These are phyloP conservation scores for Macroglossus sobrinus DNA, from an alignment of 2,113 vertebrate species.

Conservation along the genomic window DNA sequence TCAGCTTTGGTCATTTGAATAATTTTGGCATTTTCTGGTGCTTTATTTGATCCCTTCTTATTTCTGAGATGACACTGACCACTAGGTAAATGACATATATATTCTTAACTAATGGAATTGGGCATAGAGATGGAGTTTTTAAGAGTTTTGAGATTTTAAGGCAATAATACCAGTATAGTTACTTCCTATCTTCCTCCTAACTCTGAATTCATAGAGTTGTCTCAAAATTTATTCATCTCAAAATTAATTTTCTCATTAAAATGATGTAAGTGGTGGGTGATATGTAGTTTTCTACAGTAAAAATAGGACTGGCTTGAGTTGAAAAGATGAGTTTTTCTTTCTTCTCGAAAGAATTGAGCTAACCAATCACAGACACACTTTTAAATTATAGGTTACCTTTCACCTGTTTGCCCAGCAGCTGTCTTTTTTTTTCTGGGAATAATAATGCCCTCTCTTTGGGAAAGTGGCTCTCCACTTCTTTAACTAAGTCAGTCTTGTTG, in stretches of 20 bases:
- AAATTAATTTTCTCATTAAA: constrained; percentile 4
- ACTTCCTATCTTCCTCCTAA: background rate
- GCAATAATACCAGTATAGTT: background rate
- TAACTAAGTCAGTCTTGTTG: background rate
- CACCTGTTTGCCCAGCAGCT: background rate
- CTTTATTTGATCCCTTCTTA: background rate
- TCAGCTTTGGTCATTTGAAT: background rate
- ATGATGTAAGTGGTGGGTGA: background rate
- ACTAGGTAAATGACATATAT: background rate
- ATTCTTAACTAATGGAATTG: background rate
- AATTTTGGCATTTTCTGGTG: background rate
- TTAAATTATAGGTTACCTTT: background rate
- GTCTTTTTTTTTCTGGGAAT: background rate
- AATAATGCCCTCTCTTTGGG: background rate
- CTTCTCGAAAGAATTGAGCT: background rate
- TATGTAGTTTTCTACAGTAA: background rate
- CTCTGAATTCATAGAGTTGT: background rate
- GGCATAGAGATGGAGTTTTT: background rate
- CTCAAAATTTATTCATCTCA: constrained; percentile 7
- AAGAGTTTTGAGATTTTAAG: background rate
- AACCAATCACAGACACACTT: background rate
- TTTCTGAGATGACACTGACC: background rate
- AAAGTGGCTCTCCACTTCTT: background rate
- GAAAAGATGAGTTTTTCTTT: background rate
- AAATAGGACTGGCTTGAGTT: background rate